phyloP scores from a whole-genome alignment of 2,113 vertebrate species.

The Artemisiospiza belli region DNA sequence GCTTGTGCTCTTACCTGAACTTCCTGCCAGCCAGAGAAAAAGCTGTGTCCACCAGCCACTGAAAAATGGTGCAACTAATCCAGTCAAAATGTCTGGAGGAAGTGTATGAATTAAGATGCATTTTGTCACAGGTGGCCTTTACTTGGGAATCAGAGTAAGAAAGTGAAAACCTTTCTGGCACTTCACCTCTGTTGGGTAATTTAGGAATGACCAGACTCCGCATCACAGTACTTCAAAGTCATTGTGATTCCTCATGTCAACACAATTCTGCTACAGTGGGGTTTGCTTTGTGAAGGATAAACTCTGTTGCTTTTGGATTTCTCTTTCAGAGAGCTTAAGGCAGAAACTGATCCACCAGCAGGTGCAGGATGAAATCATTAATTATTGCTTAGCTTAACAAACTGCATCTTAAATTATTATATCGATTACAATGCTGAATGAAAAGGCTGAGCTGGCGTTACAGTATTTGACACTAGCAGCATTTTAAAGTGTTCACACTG shows the following conservation, averaged over 20 bases:
- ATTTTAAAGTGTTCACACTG: conserved; percentile 14
- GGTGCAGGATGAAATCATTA: neutral
- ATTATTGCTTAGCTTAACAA: conserved; percentile 46
- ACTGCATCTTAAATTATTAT: conserved; percentile 35
- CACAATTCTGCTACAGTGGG: neutral
- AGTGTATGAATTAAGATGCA: neutral
- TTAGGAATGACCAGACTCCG: neutral
- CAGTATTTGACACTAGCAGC: neutral
- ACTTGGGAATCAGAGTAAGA: neutral
- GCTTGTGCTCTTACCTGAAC: neutral
- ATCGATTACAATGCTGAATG: conserved; percentile 4
- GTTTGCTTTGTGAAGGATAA: neutral
- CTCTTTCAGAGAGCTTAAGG: neutral
- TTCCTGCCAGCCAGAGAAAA: neutral
- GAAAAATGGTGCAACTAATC: neutral
- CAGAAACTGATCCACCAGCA: neutral
- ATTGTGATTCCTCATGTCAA: neutral
- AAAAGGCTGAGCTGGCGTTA: conserved; percentile 34
- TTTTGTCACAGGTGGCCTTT: neutral
- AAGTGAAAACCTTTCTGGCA: neutral
- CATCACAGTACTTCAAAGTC: neutral
- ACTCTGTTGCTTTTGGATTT: neutral
- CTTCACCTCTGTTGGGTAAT: neutral
- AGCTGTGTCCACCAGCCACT: neutral
- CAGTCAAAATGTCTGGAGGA: neutral